Base-by-base conservation (phyloP, 1,140 invertebrate species). In the Chlorops oryzae region DNA sequence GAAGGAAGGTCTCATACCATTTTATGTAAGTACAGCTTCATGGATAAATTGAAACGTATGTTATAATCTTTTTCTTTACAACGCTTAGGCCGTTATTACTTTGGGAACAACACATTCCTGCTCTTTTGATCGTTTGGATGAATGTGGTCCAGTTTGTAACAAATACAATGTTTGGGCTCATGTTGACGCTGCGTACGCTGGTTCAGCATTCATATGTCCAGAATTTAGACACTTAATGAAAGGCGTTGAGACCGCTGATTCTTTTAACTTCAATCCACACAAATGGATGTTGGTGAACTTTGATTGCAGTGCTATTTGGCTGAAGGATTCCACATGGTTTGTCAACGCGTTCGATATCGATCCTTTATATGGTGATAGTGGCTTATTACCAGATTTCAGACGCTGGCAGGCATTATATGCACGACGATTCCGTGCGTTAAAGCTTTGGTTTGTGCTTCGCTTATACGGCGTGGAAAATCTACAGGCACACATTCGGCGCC, bases 391-490 rank as follows among this genome's bases (percentile, higher is more conserved):
- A 1, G 92, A 96, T 67, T 96, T 94, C 67, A 85, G 92, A 77
- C 94, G 98, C 65, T 96, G 95, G 92, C 94, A 98, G 78, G 97
- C 98, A 56, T 94, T 94, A 5, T 74, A 99, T 3, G 96, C 96
- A 1, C 77, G 96, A 51, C 79, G 96, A 58, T 99, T 99, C 72
- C 80, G 96, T 48, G 84, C 96, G 1, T 73, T 98, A 10, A 99
- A 99, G 70, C 71, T 98, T 4, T 99, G 96, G 96, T 98, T 99
- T 64, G 95, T 98, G 0, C 67, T 98, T 47, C 78, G 96, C 43
- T 75, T 92, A 0, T 95, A 94, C 59, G 96, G 96, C 0, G 77
- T 88, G 0, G 83, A 90, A 57, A 90, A 92, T 62, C 75, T 98
- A 0, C 91, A 95, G 68, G 81, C 82, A n/a, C 81, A 86, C 63